These are phyloP conservation scores for Thymelicus lineola DNA, from an alignment of 2,888 invertebrate species.

Conservation along the genomic window DNA sequence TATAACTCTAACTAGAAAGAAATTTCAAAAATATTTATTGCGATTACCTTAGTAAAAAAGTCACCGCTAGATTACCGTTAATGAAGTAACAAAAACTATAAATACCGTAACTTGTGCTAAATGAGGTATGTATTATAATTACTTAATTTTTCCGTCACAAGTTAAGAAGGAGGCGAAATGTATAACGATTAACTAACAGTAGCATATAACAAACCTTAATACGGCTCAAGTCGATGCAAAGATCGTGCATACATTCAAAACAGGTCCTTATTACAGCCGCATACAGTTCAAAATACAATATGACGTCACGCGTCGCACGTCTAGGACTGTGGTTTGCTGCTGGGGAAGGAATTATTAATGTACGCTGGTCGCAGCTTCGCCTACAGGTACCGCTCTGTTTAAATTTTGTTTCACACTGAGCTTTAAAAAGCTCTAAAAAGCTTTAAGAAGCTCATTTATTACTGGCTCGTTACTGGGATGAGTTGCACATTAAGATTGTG, in stretches of 20 bases:
- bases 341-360: constrained; percentile 30
- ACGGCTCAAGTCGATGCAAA: constrained; percentile 7
- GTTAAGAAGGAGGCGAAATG: background rate
- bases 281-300: constrained; percentile 7
- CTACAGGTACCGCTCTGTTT: background rate
- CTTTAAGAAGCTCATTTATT: constrained; percentile 19
- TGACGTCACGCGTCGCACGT: background rate
- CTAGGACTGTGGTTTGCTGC: constrained; percentile 16
- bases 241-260: background rate
- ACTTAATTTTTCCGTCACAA: background rate
- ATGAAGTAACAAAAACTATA: too few species aligned
- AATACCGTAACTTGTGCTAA: too few species aligned
- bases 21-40: too few species aligned
- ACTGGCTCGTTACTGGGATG: constrained; percentile 17
- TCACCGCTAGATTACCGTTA: too few species aligned
- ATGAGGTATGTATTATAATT: too few species aligned
- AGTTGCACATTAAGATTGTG: constrained; percentile 9
- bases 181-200: constrained; percentile 9
- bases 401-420: background rate
- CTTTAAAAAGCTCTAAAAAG: constrained; percentile 11
- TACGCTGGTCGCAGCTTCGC: constrained; percentile 10
- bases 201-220: constrained; percentile 23
- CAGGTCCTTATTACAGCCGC: background rate
- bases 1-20: too few species aligned
- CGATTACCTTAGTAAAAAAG: too few species aligned